These are phyloP conservation scores for Amblyopsis rosae DNA, from an alignment of 2,113 vertebrate species.

Conservation along the genomic window DNA sequence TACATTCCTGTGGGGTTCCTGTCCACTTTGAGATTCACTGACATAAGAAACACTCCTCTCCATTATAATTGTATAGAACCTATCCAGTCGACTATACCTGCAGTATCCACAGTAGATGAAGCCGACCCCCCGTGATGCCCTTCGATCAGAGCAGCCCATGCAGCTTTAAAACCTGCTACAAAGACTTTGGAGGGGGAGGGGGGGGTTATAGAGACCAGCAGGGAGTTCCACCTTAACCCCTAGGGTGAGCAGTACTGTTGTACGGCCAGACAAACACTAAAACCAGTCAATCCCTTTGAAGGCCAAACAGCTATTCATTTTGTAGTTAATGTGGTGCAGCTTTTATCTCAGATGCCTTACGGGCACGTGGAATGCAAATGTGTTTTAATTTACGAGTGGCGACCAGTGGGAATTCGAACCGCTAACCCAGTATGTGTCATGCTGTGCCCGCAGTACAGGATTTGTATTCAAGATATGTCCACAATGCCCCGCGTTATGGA, in stretches of 20 bases:
- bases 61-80: too few relatives aligned
- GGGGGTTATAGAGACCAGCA: not conserved
- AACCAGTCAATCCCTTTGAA: not conserved
- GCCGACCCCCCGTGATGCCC: not conserved
- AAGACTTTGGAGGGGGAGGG: not conserved
- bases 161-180: not conserved
- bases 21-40: too few relatives aligned
- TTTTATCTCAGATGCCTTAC: not conserved
- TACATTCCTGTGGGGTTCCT: too few relatives aligned
- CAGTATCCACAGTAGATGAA: too few relatives aligned
- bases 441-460: not conserved
- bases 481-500: slow-evolving; percentile 13
- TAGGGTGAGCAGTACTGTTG: not conserved
- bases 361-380: not conserved
- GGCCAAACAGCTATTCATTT: not conserved
- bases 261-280: not conserved
- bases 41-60: too few relatives aligned
- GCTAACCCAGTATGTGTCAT: not conserved
- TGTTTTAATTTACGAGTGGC: not conserved
- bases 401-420: not conserved
- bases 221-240: not conserved
- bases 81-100: too few relatives aligned
- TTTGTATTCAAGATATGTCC: not conserved
- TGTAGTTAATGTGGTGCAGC: not conserved
- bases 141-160: not conserved